phyloP scores from a whole-genome alignment of 2,797 vertebrate species.

The Macropodus opercularis region DNA sequence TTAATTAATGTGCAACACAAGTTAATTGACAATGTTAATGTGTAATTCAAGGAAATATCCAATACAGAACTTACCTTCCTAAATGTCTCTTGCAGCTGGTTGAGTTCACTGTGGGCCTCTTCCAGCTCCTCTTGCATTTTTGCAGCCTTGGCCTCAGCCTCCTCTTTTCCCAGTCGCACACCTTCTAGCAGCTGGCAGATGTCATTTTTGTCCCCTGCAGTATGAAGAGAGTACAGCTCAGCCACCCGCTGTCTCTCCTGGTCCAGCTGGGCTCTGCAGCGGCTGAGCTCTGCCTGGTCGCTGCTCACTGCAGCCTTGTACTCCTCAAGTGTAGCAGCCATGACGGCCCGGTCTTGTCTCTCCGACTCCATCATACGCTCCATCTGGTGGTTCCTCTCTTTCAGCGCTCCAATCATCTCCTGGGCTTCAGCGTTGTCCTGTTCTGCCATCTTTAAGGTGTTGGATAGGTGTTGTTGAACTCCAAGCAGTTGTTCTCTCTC shows the following conservation, averaged over 20 bases:
- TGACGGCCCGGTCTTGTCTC: conserved; percentile 85
- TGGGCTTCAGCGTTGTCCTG: conserved; percentile 97
- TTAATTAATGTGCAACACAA: conserved; percentile 7
- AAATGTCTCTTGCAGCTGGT: conserved; percentile 87
- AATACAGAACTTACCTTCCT: conserved; percentile 84
- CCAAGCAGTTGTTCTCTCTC: conserved; percentile 95
- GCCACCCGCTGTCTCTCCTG: conserved; percentile 94
- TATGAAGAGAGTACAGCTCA: conserved; percentile 93
- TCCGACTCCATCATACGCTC: conserved; percentile 92
- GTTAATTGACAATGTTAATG: neutral
- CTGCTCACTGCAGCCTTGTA: conserved; percentile 87
- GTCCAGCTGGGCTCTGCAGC: conserved; percentile 90
- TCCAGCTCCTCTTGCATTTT: conserved; percentile 90
- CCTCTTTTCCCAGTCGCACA: conserved; percentile 91
- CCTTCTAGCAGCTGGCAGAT: conserved; percentile 93
- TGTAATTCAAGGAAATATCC: neutral
- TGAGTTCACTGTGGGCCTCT: conserved; percentile 86
- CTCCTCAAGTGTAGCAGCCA: conserved; percentile 88
- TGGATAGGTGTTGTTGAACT: conserved; percentile 95
- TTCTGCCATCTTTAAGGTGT: conserved; percentile 97
- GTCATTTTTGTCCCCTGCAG: conserved; percentile 91
- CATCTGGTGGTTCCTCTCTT: conserved; percentile 96
- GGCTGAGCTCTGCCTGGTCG: conserved; percentile 90
- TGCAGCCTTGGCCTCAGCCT: conserved; percentile 88
- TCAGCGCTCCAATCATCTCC: conserved; percentile 91